Evolutionary conservation across 2,113 vertebrate species (phyloP), one percentile per base, ranked within the genome.

Genomic region (Apus apus): DNA sequence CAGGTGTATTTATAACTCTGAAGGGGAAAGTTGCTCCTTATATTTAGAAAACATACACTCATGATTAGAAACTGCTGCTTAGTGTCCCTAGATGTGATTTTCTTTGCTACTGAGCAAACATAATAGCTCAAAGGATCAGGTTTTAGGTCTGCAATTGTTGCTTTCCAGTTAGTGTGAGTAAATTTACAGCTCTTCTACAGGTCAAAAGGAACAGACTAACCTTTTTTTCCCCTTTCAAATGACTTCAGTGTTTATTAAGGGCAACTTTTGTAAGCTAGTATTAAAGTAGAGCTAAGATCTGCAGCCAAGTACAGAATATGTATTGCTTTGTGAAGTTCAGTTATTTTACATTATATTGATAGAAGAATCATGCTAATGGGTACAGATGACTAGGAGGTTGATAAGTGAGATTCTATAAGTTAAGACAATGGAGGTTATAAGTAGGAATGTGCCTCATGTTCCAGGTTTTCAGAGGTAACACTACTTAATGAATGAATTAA

Each of bases 61-160:
- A 0, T 46, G 21, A 85, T 72, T 81, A 93, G 57, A 62, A 85
- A 91, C 23, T 32, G 34, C 53, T 10, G 6, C 23, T 65, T 72
- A 30, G 17, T 50, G 57, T 83, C 50, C 77, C 68, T 74, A 60
- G 54, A 61, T 43, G 77, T 74, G 1, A 51, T 82, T 65, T 53
- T 81, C 58, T 89, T 73, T 89, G 64, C 66, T 83, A 30, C 74
- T 86, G 66, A 95, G 70, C 45, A 90, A 94, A 73, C 56, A 76
- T 16, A 78, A 79, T 86, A 79, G 20, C 74, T 76, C 22, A 17
- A 58, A 89, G 81, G 32, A 68, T 96, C 87, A 84, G 32, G 30
- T 77, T 95, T 84, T 65, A 71, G 19, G 48, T 88, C 40, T 72
- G 40, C n/a, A 57, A 19, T 34, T 11, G 34, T 81, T 60, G 32